Evolutionary conservation across 2,888 invertebrate species (phyloP).

Genomic region (Cheilosia soror): DNA sequence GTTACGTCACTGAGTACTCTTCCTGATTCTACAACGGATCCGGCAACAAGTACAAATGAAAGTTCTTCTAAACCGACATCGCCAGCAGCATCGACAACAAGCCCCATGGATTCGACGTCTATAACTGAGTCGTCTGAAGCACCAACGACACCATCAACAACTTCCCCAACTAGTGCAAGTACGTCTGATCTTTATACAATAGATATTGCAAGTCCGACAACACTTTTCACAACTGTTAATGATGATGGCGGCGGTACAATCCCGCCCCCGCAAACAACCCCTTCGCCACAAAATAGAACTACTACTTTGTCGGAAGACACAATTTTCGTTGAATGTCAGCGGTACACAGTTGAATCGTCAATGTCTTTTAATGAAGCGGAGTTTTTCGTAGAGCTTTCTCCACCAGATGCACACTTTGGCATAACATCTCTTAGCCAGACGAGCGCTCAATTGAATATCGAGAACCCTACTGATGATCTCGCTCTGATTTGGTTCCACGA

Average conservation of each 20-base stretch:
- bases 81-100: neutral
- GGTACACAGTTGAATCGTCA: neutral
- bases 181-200: neutral
- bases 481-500: conserved; percentile 62
- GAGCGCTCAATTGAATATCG: conserved; percentile 8
- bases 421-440: conserved; percentile 14
- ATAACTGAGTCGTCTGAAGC: neutral
- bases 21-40: neutral
- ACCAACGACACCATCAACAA: neutral
- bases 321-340: conserved; percentile 39
- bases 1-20: too few relatives aligned
- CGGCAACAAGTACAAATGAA: neutral
- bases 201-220: neutral
- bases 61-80: neutral
- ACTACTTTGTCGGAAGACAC: conserved; percentile 41
- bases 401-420: conserved; percentile 33
- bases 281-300: conserved; percentile 45
- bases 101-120: neutral
- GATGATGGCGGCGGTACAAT: neutral
- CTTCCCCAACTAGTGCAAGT: neutral
- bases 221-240: neutral
- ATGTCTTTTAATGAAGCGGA: neutral
- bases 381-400: conserved; percentile 22
- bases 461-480: conserved; percentile 10
- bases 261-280: conserved; percentile 31